Evolutionary conservation across 2,888 invertebrate species (phyloP).

Genomic region (Drepana falcataria): DNA sequence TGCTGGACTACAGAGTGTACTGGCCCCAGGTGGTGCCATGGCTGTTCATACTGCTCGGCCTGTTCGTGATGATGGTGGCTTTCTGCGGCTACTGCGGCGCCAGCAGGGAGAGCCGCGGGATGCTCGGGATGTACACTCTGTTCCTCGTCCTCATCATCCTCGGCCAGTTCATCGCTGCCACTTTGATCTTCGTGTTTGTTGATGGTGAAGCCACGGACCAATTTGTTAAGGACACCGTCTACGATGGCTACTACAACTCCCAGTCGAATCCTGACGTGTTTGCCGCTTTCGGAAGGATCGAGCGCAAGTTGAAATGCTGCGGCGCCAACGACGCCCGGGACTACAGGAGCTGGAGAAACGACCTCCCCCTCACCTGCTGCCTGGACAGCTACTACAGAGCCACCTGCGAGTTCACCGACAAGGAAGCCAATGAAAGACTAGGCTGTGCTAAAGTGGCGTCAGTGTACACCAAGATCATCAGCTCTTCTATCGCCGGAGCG

Average conservation of each 20-base stretch:
- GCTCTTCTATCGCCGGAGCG: conserved; percentile 65
- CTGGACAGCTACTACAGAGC: conserved; percentile 65
- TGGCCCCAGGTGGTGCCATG: conserved; percentile 75
- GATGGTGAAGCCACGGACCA: conserved; percentile 68
- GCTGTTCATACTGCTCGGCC: conserved; percentile 64
- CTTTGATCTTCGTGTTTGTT: conserved; percentile 67
- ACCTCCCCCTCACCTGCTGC: conserved; percentile 65
- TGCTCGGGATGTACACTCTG: conserved; percentile 59
- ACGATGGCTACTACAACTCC: conserved; percentile 71
- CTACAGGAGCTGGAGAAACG: conserved; percentile 69
- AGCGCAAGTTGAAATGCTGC: conserved; percentile 65
- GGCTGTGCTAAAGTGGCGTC: conserved; percentile 73
- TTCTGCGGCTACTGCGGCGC: conserved; percentile 71
- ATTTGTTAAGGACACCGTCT: conserved; percentile 70
- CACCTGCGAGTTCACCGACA: conserved; percentile 68
- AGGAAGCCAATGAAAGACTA: conserved; percentile 68
- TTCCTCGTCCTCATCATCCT: conserved; percentile 59
- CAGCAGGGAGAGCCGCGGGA: conserved; percentile 56
- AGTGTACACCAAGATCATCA: conserved; percentile 72
- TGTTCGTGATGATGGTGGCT: conserved; percentile 60
- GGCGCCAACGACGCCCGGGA: conserved; percentile 71
- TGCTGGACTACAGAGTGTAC: conserved; percentile 68
- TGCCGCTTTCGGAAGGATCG: conserved; percentile 62
- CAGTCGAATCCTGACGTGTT: conserved; percentile 67
- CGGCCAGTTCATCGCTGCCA: conserved; percentile 57